Base-by-base conservation (phyloP, 2,113 vertebrate species). In the Tyto alba region DNA sequence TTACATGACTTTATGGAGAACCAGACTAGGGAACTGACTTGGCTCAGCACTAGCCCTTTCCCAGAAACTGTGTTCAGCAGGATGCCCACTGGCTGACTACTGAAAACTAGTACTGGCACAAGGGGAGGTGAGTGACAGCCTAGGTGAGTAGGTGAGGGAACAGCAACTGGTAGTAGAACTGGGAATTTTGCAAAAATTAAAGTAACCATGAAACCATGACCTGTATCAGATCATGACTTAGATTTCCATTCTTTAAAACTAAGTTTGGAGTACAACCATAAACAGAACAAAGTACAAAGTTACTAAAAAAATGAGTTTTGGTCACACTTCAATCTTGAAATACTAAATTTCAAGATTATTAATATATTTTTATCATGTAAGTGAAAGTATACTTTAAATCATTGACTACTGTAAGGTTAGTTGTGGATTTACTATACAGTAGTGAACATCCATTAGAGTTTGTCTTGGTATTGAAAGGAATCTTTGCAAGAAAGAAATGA, bases 21-120 rank as follows among this genome's bases (percentile, higher is more conserved):
- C 17, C 36, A 78, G 17, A 25, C 10, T 22, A 17, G 34, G n/a
- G 18, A 84, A 68, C 9, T 16, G 64, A 75, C 7, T 13, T 22
- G 75, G 15, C 47, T 47, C 11, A 41, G 14, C 6, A 13, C 30
- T 73, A 16, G 4, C 7, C 4, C 15, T 87, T 89, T 60, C 13
- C 13, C 25, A n/a, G 16, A 8, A 36, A 48, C 3, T 1, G 0
- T 16, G 34, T 72, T 83, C 29, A 56, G 9, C 14, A 38, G 6
- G 11, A 62, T 59, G 10, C 0, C 23, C 15, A 53, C 4, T 27
- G 8, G 16, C n/a, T 81, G 29, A 21, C 47, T 36, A 21, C 29
- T 75, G n/a, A 14, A 55, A 68, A 56, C 14, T 14, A 22, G 5
- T 45, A 11, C 64, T 85, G 32, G 16, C 27, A 57, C 16, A 74